Base-by-base conservation (phyloP, 2,888 invertebrate genomes). In the Dicycla oo region DNA sequence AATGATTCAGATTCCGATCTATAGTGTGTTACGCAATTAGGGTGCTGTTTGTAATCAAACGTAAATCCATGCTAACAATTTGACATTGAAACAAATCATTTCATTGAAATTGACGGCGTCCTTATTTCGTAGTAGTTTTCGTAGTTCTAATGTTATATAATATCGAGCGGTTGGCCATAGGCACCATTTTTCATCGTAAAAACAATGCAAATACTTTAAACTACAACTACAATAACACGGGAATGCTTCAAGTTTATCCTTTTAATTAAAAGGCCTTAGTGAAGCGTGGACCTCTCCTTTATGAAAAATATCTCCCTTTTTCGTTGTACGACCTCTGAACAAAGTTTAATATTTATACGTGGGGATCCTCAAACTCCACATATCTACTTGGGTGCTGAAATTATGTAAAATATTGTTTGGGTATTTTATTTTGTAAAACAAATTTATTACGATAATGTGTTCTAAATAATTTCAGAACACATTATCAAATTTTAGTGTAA, bases 341-440 rank as follows among this genome's bases (percentile, higher is more conserved):
- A 64, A 78, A 78, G 63, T 78, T 78, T 72, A 63, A 57, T 75
- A 75, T 58, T 62, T 62, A 40, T 77, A 57, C 49, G 23, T 26
- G 30, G 20, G 47, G 38, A 10, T 51, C 15, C 45, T 49, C 62
- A 58, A 30, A 34, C 34, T 51, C 18, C 45, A 53, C 78, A 58
- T 43, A 57, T 6, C 5, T n/a, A 18, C 40, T 63, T 53, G 53
- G 26, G 13, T 49, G 53, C 47, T 40, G 13, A 47, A 49, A 79
- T 54, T 43, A 72, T 79, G 58, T 64, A n/a, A n/a, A n/a, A n/a
- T n/a, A 45, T 76, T 62, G 51, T 70, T 51, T 69, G 51, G 49
- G 30, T n/a, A 69, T 77, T 69, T 54, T 23, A 74, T 68, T 68
- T 70, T 47, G 30, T 30, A 20, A n/a, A n/a, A n/a, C 62, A 53